These are phyloP conservation scores for Trachythela sp. DNA, from an alignment of 64 coral and sea anemone genomes.

Conservation along the genomic window DNA sequence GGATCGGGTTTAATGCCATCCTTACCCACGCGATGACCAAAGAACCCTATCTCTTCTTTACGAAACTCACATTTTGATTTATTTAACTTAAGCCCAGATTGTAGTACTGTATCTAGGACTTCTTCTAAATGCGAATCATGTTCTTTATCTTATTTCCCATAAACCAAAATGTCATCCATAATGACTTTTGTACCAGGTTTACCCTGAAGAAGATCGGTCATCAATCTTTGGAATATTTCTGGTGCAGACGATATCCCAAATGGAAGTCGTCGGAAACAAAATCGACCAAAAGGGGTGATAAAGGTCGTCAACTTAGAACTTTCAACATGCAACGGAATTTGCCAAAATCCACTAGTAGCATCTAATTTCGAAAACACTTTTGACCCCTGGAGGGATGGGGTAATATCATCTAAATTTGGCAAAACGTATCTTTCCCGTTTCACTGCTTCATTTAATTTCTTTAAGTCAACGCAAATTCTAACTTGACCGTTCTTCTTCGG, in stretches of 20 bases:
- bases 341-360: constrained; percentile 8
- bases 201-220: too few relatives aligned
- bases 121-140: neutral
- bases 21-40: constrained; percentile 17
- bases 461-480: constrained; percentile 48
- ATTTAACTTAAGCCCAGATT: constrained; percentile 6
- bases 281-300: constrained; percentile 36
- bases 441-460: constrained; percentile 31
- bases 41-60: neutral
- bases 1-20: constrained; percentile 9
- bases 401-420: neutral
- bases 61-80: neutral
- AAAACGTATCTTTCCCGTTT: constrained; percentile 35
- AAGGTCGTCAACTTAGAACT: constrained; percentile 24
- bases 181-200: constrained; percentile 32
- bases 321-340: constrained; percentile 23
- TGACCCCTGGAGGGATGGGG: neutral
- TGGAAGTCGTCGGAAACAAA: too few relatives aligned
- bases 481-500: constrained; percentile 41
- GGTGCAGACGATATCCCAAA: too few relatives aligned
- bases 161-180: constrained; percentile 37
- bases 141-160: neutral
- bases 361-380: too few relatives aligned
- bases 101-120: neutral
- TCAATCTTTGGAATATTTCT: too few relatives aligned